Evolutionary conservation across 2,113 vertebrate species (phyloP).

Genomic region (Dunckerocampus dactyliophorus): DNA sequence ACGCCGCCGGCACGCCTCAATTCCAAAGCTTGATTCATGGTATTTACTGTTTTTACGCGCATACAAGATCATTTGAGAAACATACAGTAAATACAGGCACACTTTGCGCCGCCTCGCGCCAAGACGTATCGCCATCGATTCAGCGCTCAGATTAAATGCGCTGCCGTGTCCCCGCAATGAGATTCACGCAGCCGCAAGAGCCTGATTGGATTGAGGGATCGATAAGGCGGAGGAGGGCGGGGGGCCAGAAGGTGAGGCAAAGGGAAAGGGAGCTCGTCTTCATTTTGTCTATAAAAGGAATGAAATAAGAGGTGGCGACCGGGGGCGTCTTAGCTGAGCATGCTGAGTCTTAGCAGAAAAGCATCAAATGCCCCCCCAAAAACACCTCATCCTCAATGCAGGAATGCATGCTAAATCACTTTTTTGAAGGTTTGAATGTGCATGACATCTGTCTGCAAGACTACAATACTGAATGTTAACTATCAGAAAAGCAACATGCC

Average conservation of each 20-base stretch:
- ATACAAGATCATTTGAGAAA: neutral
- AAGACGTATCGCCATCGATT: neutral
- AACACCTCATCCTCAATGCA: no score
- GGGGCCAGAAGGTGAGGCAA: no score
- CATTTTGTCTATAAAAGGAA: constrained; percentile 4
- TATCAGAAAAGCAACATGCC: no score
- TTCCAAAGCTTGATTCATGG: neutral
- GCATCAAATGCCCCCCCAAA: no score
- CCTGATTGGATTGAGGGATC: constrained; percentile 4
- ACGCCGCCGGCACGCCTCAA: no score
- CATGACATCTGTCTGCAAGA: no score
- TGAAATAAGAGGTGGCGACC: neutral
- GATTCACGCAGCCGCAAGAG: neutral
- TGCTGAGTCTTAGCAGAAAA: no score
- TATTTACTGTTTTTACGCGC: neutral
- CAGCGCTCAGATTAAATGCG: neutral
- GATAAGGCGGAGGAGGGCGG: neutral
- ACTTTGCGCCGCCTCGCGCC: neutral
- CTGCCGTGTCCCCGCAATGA: neutral
- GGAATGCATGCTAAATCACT: no score
- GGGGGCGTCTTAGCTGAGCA: neutral
- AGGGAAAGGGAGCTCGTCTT: neutral
- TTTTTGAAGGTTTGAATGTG: neutral
- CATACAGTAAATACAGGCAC: neutral
- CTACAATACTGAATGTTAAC: no score